Evolutionary conservation across 2,797 vertebrate genomes (phyloP), one percentile per base, ranked within the genome.

Genomic region (Ceyx erithaca): DNA sequence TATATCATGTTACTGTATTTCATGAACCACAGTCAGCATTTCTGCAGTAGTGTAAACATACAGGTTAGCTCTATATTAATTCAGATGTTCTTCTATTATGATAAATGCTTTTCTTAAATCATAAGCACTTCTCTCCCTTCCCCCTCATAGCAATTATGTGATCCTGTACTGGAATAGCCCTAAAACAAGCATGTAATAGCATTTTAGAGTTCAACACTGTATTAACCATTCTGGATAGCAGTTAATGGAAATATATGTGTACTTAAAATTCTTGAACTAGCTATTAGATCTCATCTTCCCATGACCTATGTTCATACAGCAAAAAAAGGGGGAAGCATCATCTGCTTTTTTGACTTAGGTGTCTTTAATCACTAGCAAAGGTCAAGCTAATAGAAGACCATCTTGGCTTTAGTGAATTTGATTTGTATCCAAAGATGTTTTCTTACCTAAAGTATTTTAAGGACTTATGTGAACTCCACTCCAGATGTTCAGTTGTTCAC

Each of bases 401-500:
- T 84, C 43, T 76, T 92, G 64, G 37, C 67, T 79, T 69, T 81
- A 73, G 64, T 73, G 57, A 87, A 55, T 77, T 63, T 35, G 28
- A 64, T 80, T 86, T 84, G 55, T 66, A 51, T 90, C 71, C 75
- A 76, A 22, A 89, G 54, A 68, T 66, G 40, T 40, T 87, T 55
- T 87, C 67, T 35, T 89, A 59, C 55, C 23, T 69, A 9, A 93
- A 70, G 26, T 81, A 45, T 81, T 79, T 92, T 71, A 62, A 92
- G 55, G 78, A 58, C 73, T 83, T 89, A 10, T 11, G 49, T 75
- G 66, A 68, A 35, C 11, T 77, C n/a, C 5, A 6, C 80, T 90
- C 73, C 86, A 93, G 73, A 80, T 87, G 87, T 85, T 81, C 57
- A 70, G 33, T 73, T 71, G 49, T 35, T 93, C 41, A 23, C 30